Evolutionary conservation across 2,797 vertebrate genomes (phyloP).

Genomic region (Argyrosomus regius): DNA sequence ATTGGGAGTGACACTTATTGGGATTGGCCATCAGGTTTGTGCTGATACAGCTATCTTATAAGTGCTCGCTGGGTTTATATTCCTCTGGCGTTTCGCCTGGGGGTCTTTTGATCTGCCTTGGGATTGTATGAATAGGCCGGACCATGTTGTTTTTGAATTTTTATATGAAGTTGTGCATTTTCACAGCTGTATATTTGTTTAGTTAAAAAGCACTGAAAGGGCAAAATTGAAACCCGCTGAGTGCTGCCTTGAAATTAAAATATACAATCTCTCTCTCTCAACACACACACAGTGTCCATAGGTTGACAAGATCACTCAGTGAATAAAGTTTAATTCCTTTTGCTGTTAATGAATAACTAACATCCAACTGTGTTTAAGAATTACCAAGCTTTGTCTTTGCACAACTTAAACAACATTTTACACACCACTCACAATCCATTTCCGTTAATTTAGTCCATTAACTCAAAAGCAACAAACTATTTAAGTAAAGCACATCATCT

Average conservation of each 20-base stretch:
- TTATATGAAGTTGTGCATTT: slow-evolving; percentile 25
- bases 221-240: slow-evolving; percentile 5
- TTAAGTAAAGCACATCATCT: slow-evolving; percentile 2
- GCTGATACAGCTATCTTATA: slow-evolving; percentile 81
- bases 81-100: slow-evolving; percentile 42
- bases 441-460: slow-evolving; percentile 12
- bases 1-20: slow-evolving; percentile 82
- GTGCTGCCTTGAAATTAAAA: background rate
- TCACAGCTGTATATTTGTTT: slow-evolving; percentile 27
- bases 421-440: slow-evolving; percentile 9
- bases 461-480: slow-evolving; percentile 1
- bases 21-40: slow-evolving; percentile 77
- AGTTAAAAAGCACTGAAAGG: slow-evolving; percentile 3
- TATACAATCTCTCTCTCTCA: background rate
- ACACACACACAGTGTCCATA: background rate
- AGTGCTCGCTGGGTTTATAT: slow-evolving; percentile 71
- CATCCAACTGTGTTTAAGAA: slow-evolving; percentile 3
- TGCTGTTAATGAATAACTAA: slow-evolving; percentile 26
- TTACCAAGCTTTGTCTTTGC: background rate
- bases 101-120: slow-evolving; percentile 57
- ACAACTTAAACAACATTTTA: slow-evolving; percentile 17
- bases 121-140: slow-evolving; percentile 8
- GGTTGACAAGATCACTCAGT: background rate
- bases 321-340: slow-evolving; percentile 3
- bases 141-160: slow-evolving; percentile 36